Percentiles rank a stretch among this genome's conserved stretches.
phyloP scores from a whole-genome alignment of 2,797 vertebrate genomes.

The Parauchenoglanis punctatus region DNA sequence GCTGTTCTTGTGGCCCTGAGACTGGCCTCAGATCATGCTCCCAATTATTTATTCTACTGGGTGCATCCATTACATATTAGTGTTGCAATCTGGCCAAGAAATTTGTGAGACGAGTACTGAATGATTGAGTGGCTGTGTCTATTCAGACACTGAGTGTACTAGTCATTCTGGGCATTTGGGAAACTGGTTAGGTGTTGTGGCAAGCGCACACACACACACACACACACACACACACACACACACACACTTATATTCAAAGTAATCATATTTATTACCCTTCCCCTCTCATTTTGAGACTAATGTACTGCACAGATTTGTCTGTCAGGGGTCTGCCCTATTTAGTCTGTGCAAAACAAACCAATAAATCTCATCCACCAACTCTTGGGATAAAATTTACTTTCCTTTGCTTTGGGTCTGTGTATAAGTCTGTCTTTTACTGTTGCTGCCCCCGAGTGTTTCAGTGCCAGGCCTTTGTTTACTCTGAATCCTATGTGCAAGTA shows the following conservation, averaged over 20 bases:
- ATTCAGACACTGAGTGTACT: slow-evolving; percentile 16
- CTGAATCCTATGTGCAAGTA: slow-evolving; percentile 24
- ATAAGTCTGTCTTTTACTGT: slow-evolving; percentile 26
- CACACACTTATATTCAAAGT: slow-evolving; percentile 30
- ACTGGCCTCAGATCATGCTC: background rate
- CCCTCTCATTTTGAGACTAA: slow-evolving; percentile 38
- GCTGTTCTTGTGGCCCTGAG: slow-evolving; percentile 18
- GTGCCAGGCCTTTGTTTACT: slow-evolving; percentile 38
- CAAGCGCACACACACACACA: background rate
- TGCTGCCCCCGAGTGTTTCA: background rate
- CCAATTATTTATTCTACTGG: slow-evolving; percentile 32
- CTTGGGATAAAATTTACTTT: slow-evolving; percentile 7
- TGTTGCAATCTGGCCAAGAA: slow-evolving; percentile 37
- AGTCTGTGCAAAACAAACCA: slow-evolving; percentile 35
- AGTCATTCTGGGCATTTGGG: slow-evolving; percentile 23
- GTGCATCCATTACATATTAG: slow-evolving; percentile 44
- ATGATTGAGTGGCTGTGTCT: slow-evolving; percentile 35
- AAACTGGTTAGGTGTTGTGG: background rate
- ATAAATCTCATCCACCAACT: slow-evolving; percentile 40
- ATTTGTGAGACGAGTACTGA: slow-evolving; percentile 44
- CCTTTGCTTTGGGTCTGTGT: slow-evolving; percentile 3
- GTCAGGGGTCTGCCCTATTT: slow-evolving; percentile 37
- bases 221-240: slow-evolving; percentile 5
- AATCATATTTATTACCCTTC: slow-evolving; percentile 46
- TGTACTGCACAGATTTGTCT: slow-evolving; percentile 40